Evolutionary conservation across 2,797 vertebrate genomes (phyloP), one percentile per base, ranked within the genome.

Genomic region (Okamejei kenojei): DNA sequence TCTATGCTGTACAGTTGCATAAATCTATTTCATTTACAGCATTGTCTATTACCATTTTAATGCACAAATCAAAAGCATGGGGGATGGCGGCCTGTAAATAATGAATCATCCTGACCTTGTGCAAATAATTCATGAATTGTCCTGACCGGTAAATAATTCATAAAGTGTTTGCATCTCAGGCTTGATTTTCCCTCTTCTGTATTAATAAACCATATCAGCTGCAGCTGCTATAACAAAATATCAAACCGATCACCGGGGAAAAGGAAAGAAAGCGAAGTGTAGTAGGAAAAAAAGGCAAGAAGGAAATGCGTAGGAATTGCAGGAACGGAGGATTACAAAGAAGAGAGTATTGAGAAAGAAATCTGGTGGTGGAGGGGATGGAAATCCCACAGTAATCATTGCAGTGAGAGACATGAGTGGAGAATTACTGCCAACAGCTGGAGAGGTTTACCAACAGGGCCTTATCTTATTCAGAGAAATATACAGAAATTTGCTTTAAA

Each of bases 131-230:
- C 61, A 86, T 86, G 82, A 63, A 86, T 86, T 86, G 54, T 86
- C 82, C 82, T 93, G 58, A 93, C 77, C 26, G 21, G 91, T 54
- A 93, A 74, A 93, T 93, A 54, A 54, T 93, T 74, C 58, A 93
- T 76, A 93, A 29, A 45, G 15, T 79, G 45, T 92, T 10, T 10
- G 23, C 29, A 7, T n/a, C 38, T 17, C 58, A 76, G 17, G 29
- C 32, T 6, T 93, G 68, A n/a, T 26, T 32, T 13, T 32, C 82
- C n/a, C 58, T 29, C 61, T n/a, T 29, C n/a, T 29, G 61, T 63
- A 63, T 86, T 86, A 86, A n/a, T 86, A 63, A 84, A 58, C 29
- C 54, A 84, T 23, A 29, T 29, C 21, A 29, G 23, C 81, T 61
- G 29, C 81, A 29, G 11, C 2, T 29, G 10, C 80, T 82, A 23